Percentiles rank a stretch among this genome's conserved stretches.
phyloP scores from a whole-genome alignment of 2,797 vertebrate genomes.

The Anas bahamensis region DNA sequence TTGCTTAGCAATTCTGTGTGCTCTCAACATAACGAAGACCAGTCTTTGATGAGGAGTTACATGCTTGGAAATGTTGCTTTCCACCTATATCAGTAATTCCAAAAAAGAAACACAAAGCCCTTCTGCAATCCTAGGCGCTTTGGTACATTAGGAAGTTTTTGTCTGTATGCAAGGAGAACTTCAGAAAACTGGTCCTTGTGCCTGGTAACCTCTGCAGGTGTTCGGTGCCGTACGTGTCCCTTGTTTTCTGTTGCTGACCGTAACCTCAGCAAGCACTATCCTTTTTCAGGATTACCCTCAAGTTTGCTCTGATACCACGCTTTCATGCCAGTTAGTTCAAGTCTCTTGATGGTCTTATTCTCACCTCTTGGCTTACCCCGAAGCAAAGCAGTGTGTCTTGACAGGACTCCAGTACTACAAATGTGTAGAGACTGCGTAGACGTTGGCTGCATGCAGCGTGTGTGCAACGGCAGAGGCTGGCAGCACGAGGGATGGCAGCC shows the following conservation, averaged over 20 bases:
- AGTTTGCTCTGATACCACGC: not conserved
- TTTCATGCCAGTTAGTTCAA: not conserved
- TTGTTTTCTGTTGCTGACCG: not conserved
- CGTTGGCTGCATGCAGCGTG: not conserved
- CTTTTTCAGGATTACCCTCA: not conserved
- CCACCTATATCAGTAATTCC: not conserved
- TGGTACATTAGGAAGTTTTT: not conserved
- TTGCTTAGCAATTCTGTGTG: slow-evolving; percentile 44
- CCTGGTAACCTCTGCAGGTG: not conserved
- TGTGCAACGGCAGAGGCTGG: not conserved
- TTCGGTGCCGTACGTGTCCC: not conserved
- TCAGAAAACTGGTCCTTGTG: not conserved
- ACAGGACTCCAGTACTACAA: not conserved
- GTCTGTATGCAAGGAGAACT: not conserved
- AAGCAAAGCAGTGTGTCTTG: not conserved
- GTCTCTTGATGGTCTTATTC: not conserved
- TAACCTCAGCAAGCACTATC: not conserved
- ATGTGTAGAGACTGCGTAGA: fast-evolving
- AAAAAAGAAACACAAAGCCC: not conserved
- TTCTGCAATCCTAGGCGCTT: too few relatives aligned
- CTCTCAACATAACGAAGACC: not conserved
- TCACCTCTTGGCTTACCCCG: not conserved
- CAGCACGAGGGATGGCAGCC: not conserved
- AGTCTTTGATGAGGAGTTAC: not conserved
- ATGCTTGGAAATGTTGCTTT: not conserved